phyloP scores from a whole-genome alignment of 2,113 vertebrate genomes.

The Tupaia chinensis region DNA sequence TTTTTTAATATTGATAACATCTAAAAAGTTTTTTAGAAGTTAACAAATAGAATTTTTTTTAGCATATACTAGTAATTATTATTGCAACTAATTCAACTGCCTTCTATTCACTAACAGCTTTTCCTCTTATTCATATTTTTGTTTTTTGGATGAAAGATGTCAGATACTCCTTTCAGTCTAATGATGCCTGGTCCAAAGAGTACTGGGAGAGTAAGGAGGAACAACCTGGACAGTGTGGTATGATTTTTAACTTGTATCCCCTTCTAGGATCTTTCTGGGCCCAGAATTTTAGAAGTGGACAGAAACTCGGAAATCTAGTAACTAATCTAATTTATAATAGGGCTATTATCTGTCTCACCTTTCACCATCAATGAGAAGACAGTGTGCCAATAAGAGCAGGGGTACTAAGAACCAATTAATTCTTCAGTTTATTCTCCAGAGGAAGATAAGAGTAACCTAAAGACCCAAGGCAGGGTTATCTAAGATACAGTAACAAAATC shows the following conservation, averaged over 20 bases:
- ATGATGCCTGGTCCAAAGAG: background rate
- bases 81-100: background rate
- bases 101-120: background rate
- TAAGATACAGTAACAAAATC: background rate
- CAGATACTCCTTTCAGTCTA: background rate
- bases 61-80: background rate
- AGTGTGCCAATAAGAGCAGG: background rate
- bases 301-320: constrained; percentile 26
- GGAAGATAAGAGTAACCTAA: background rate
- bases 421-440: background rate
- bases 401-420: background rate
- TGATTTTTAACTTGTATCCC: background rate
- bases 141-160: background rate
- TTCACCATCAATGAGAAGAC: background rate
- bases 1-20: too few relatives aligned
- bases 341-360: background rate
- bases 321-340: background rate
- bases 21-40: too few relatives aligned
- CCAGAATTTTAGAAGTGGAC: background rate
- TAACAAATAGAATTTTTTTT: background rate
- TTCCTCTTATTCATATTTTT: background rate
- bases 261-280: background rate
- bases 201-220: background rate
- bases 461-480: background rate
- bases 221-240: background rate